Percentiles rank a stretch among this genome's conserved stretches.
Evolutionary conservation across 2,797 vertebrate genomes (phyloP).

Genomic region (Caiman crocodilus): DNA sequence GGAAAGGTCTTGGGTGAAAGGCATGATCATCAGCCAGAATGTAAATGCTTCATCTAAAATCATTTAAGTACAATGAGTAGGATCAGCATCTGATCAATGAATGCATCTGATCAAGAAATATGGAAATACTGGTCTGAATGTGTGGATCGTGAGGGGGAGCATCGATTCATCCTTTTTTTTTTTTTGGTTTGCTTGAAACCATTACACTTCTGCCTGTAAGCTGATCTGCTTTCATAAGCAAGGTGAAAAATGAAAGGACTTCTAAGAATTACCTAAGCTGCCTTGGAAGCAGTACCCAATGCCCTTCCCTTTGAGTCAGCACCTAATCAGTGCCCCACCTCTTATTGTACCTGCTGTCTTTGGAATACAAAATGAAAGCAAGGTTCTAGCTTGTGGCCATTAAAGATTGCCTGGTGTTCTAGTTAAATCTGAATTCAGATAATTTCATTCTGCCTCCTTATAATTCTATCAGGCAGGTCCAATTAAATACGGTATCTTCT

Average conservation of each 20-base stretch:
- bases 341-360: background rate
- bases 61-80: background rate
- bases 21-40: background rate
- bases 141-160: background rate
- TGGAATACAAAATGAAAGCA: conserved; percentile 47
- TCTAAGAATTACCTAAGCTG: conserved; percentile 43
- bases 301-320: conserved; percentile 63
- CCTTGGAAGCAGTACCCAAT: conserved; percentile 19
- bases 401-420: conserved; percentile 62
- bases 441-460: conserved; percentile 31
- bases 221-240: background rate
- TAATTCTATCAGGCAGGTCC: conserved; percentile 62
- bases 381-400: background rate
- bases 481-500: conserved; percentile 73
- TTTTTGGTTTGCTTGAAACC: background rate
- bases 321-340: background rate
- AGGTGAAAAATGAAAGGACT: conserved; percentile 66
- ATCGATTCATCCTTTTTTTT: background rate
- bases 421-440: conserved; percentile 58
- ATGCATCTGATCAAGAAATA: background rate
- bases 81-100: background rate
- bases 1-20: conserved; percentile 33
- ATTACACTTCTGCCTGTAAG: background rate
- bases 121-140: background rate
- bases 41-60: background rate